Evolutionary conservation across 2,888 invertebrate species (phyloP).

Genomic region (Agrochola macilenta): DNA sequence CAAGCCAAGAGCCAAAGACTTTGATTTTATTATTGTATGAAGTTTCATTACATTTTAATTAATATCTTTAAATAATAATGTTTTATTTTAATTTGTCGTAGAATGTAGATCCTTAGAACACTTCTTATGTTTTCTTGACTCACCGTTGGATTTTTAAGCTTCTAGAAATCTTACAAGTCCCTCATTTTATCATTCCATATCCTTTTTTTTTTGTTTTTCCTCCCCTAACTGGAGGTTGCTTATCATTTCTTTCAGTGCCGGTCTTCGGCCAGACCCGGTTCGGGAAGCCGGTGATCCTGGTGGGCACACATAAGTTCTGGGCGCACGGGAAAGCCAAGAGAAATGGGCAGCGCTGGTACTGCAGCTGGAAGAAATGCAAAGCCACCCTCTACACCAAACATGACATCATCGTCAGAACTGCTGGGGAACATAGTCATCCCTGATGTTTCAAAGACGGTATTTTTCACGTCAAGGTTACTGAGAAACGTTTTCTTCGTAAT

Average conservation of each 20-base stretch:
- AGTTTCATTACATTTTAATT: constrained; percentile 24
- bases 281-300: constrained; percentile 71
- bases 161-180: not conserved
- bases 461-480: not conserved
- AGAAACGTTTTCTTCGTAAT: not conserved
- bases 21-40: not conserved
- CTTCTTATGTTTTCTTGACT: not conserved
- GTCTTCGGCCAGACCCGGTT: constrained; percentile 69
- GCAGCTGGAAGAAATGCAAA: constrained; percentile 68
- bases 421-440: constrained; percentile 73
- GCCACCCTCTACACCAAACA: constrained; percentile 72
- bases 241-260: constrained; percentile 65
- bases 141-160: not conserved
- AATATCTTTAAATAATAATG: not conserved
- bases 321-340: not conserved
- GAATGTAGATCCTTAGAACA: not conserved
- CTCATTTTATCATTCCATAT: not conserved
- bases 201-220: constrained; percentile 36
- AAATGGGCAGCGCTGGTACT: constrained; percentile 67
- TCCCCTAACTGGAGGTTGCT: constrained; percentile 43
- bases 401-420: constrained; percentile 73
- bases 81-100: constrained; percentile 16
- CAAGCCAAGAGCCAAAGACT: not conserved
- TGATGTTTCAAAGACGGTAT: constrained; percentile 16
- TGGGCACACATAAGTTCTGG: constrained; percentile 73